phyloP scores from a whole-genome alignment of 2,113 vertebrate genomes.

The Peromyscus polionotus region DNA sequence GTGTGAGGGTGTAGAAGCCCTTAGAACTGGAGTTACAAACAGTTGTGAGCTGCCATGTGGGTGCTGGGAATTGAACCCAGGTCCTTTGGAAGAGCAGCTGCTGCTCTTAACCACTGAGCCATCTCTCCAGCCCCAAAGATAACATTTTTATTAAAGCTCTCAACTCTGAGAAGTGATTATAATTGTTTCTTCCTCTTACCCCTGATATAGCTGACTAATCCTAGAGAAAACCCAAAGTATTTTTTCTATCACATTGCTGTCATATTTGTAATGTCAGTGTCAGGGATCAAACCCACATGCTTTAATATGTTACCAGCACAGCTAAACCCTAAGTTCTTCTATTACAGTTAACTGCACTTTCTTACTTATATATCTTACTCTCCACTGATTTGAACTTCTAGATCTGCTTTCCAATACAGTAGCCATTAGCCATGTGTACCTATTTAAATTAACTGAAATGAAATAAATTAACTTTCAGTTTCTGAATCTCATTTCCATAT shows the following conservation, averaged over 20 bases:
- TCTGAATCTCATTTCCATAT: slow-evolving; percentile 31
- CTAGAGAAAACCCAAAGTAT: slow-evolving; percentile 28
- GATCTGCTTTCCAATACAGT: neutral
- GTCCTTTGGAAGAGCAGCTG: neutral
- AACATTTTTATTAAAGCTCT: slow-evolving; percentile 35
- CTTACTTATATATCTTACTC: slow-evolving; percentile 47
- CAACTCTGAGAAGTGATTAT: slow-evolving; percentile 28
- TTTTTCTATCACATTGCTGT: neutral
- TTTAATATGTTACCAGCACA: neutral
- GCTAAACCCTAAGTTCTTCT: neutral
- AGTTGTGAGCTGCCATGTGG: neutral
- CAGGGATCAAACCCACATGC: neutral
- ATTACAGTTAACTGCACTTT: slow-evolving; percentile 6
- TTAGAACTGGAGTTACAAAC: neutral
- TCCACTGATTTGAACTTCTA: neutral
- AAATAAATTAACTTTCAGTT: slow-evolving; percentile 55
- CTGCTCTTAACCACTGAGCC: neutral
- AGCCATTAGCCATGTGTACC: neutral
- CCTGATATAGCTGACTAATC: slow-evolving; percentile 30
- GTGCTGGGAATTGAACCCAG: neutral
- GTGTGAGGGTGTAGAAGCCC: neutral
- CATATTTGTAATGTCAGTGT: neutral
- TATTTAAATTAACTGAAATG: neutral
- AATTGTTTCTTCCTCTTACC: slow-evolving; percentile 26
- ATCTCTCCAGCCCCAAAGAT: neutral